Conservation (phyloP, 2,797 vertebrate species). For the Aulostomus chinensis region DNA sequence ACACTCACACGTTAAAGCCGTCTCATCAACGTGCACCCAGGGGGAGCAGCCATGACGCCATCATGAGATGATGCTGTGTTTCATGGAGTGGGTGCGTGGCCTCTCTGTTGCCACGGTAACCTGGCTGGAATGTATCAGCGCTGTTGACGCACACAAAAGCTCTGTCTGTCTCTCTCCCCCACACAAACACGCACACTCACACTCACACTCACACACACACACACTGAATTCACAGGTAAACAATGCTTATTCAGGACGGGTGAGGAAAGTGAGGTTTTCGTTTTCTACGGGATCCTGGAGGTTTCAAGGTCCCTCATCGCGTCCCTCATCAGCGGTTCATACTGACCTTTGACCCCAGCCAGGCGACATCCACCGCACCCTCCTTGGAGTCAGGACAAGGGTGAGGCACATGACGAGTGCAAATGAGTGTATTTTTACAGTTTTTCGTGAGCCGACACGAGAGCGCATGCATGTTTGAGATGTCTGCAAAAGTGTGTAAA, state of each 20-base stretch:
- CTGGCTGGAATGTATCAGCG: conserved; percentile 86
- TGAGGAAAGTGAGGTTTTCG: background rate
- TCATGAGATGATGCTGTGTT: conserved; percentile 67
- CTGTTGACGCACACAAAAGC: conserved; percentile 4
- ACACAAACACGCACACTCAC: too few relatives aligned
- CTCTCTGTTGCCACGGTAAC: conserved; percentile 66
- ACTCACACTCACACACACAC: conserved; percentile 1
- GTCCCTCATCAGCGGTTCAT: conserved; percentile 68
- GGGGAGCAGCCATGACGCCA: conserved; percentile 70
- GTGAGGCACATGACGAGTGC: conserved; percentile 51
- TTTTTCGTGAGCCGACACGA: conserved; percentile 18
- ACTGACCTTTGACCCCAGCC: conserved; percentile 70
- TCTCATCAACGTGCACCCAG: background rate
- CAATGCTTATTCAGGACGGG: conserved; percentile 23
- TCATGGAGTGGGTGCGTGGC: conserved; percentile 47
- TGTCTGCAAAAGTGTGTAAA: conserved; percentile 48
- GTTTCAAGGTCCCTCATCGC: conserved; percentile 72
- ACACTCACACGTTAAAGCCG: conserved; percentile 8
- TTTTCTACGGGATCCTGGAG: conserved; percentile 27
- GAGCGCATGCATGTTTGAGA: conserved; percentile 55
- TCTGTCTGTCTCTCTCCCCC: too few relatives aligned
- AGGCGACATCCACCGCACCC: conserved; percentile 11
- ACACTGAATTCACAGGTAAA: conserved; percentile 68
- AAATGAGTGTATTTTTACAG: conserved; percentile 36
- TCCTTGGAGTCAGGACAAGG: conserved; percentile 33